Conservation (phyloP, 2,888 invertebrate species). For the Drosophila prostipennis region DNA sequence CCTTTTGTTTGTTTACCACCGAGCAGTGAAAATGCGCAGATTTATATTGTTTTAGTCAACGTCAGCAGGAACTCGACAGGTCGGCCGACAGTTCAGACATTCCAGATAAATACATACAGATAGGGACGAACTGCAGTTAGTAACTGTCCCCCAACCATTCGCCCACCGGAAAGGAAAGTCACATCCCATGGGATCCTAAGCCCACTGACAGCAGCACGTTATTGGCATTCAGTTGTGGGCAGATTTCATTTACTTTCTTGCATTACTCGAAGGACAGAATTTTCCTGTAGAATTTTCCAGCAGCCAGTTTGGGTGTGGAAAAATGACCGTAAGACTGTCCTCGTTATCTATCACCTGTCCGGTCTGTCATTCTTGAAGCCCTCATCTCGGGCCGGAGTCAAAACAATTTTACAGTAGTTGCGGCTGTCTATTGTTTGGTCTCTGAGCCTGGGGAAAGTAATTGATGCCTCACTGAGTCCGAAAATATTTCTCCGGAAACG, state of each 20-base stretch:
- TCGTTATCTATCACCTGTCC: constrained; percentile 54
- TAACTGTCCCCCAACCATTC: background rate
- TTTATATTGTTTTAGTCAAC: constrained; percentile 46
- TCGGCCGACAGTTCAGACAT: constrained; percentile 35
- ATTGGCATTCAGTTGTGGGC: constrained; percentile 51
- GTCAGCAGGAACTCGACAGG: constrained; percentile 33
- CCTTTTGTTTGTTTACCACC: background rate
- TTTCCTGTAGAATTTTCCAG: background rate
- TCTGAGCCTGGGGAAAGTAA: constrained; percentile 29
- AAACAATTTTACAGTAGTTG: constrained; percentile 47
- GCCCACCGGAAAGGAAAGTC: constrained; percentile 5
- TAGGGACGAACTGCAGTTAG: constrained; percentile 32
- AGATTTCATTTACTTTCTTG: constrained; percentile 40
- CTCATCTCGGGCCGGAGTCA: constrained; percentile 21
- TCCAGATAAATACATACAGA: constrained; percentile 47
- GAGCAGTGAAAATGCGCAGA: constrained; percentile 15
- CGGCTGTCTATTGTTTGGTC: constrained; percentile 40
- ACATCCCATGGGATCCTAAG: constrained; percentile 27
- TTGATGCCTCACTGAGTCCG: constrained; percentile 40
- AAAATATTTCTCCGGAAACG: constrained; percentile 23
- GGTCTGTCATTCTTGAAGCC: constrained; percentile 25
- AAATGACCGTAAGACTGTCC: constrained; percentile 43
- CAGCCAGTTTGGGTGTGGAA: constrained; percentile 19
- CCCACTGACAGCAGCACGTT: constrained; percentile 49
- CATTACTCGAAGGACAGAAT: constrained; percentile 10